Percentiles rank a stretch among this genome's conserved stretches.
Conservation (phyloP, 2,113 vertebrate genomes). For the Hypomesus transpacificus region DNA sequence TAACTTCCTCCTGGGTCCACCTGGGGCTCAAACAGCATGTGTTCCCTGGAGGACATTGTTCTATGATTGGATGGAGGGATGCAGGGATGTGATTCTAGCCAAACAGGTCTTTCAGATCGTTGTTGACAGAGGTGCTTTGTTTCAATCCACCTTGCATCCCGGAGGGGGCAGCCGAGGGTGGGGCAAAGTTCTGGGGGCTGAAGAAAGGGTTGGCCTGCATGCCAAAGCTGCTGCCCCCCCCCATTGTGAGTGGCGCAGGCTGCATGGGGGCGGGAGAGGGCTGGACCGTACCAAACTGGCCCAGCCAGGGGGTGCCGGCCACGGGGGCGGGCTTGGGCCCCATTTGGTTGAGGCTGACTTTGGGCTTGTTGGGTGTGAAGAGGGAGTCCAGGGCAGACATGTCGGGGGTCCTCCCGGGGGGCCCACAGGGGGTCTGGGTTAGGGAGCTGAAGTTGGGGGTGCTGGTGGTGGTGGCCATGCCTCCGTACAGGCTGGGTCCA, state of each 20-base stretch:
- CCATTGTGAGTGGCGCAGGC: constrained; percentile 61
- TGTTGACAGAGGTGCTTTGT: constrained; percentile 86
- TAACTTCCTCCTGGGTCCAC: too few species aligned
- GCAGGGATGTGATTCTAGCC: constrained; percentile 69
- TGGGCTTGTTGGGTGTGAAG: constrained; percentile 88
- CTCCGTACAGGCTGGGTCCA: constrained; percentile 77
- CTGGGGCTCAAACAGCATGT: too few species aligned
- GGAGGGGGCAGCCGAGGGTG: constrained; percentile 61
- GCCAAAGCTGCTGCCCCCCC: constrained; percentile 82
- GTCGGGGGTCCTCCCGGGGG: constrained; percentile 72
- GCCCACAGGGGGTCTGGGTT: constrained; percentile 57
- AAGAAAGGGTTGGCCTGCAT: constrained; percentile 97
- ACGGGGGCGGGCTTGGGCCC: constrained; percentile 71
- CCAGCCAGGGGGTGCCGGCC: constrained; percentile 80
- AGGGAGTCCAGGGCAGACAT: constrained; percentile 91
- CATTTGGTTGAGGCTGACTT: constrained; percentile 93
- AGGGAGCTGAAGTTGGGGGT: constrained; percentile 82
- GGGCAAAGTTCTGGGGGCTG: constrained; percentile 91
- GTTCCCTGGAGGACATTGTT: too few species aligned
- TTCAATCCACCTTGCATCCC: constrained; percentile 74
- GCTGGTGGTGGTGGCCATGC: constrained; percentile 74
- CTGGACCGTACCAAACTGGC: constrained; percentile 80
- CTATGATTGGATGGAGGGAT: too few species aligned
- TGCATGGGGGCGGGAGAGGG: constrained; percentile 70
- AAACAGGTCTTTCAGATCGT: constrained; percentile 96